Conservation (phyloP, 1,140 invertebrate genomes). For the Eumeta japonica region DNA sequence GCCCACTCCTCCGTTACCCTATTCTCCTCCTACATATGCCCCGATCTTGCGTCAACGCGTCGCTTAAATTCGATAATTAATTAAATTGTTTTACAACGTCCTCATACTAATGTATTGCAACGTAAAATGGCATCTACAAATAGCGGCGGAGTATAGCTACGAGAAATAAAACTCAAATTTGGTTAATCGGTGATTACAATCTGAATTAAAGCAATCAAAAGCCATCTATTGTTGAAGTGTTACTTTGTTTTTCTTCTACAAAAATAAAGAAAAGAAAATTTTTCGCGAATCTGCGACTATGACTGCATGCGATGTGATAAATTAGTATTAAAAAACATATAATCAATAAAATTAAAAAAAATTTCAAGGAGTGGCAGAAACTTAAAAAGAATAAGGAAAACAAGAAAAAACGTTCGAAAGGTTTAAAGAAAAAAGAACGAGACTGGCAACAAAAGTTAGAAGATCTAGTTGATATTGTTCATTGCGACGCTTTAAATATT, state of each 20-base stretch:
- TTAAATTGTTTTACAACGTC: no score
- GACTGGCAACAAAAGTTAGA: conserved; percentile 11
- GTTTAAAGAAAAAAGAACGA: conserved; percentile 13
- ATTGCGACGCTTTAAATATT: conserved; percentile 15
- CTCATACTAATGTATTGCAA: not conserved
- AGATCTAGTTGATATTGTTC: conserved; percentile 22
- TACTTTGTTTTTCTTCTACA: conserved; percentile 14
- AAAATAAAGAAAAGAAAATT: conserved; percentile 14
- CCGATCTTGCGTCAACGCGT: no score
- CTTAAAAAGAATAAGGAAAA: conserved; percentile 21
- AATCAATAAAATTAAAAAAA: conserved; percentile 17
- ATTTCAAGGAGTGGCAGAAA: conserved; percentile 15
- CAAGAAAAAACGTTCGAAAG: no score
- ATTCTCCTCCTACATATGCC: no score
- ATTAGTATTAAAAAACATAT: conserved; percentile 15
- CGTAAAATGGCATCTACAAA: not conserved
- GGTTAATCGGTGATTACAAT: conserved; percentile 4
- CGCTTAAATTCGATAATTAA: no score
- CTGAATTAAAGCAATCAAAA: conserved; percentile 5
- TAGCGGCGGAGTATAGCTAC: conserved; percentile 1
- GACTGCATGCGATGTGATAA: conserved; percentile 14
- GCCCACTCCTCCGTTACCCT: no score
- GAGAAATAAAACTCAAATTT: conserved; percentile 8
- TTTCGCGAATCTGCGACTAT: conserved; percentile 12
- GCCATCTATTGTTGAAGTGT: conserved; percentile 6